phyloP scores from a whole-genome alignment of 2,888 invertebrate genomes.

The Mylabris sibirica region DNA sequence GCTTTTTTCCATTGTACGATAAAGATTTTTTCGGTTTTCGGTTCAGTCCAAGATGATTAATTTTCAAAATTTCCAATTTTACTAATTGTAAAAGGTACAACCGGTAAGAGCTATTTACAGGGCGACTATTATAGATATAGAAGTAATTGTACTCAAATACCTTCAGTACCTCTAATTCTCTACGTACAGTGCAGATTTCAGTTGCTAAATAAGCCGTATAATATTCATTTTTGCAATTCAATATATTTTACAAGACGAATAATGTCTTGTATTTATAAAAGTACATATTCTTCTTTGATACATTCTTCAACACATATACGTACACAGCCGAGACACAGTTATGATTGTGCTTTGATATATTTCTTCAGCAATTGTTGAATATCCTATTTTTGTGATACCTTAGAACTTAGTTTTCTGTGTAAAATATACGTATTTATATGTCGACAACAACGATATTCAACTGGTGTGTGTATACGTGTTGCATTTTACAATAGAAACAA shows the following conservation, averaged over 20 bases:
- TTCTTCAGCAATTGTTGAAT: slow-evolving; percentile 35
- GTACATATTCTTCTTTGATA: not conserved
- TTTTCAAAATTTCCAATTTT: too few relatives aligned
- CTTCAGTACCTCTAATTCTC: too few relatives aligned
- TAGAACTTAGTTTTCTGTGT: slow-evolving; percentile 25
- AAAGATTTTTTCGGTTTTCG: too few relatives aligned
- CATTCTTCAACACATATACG: slow-evolving; percentile 22
- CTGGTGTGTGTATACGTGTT: slow-evolving; percentile 15
- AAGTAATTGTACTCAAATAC: too few relatives aligned
- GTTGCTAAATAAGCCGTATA: slow-evolving; percentile 22
- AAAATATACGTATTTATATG: not conserved
- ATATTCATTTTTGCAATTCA: slow-evolving; percentile 33
- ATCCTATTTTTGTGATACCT: slow-evolving; percentile 37
- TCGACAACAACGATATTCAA: slow-evolving; percentile 24
- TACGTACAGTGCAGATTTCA: too few relatives aligned
- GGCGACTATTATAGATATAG: too few relatives aligned
- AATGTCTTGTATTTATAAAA: not conserved
- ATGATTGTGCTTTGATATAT: slow-evolving; percentile 39
- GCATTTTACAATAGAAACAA: slow-evolving; percentile 31
- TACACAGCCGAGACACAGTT: slow-evolving; percentile 28
- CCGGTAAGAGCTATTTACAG: too few relatives aligned
- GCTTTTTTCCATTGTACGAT: too few relatives aligned
- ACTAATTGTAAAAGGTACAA: too few relatives aligned
- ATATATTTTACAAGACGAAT: slow-evolving; percentile 28
- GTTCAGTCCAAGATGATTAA: too few relatives aligned